Conservation (phyloP, 2,888 invertebrate genomes). For the Trachelus tabidus region DNA sequence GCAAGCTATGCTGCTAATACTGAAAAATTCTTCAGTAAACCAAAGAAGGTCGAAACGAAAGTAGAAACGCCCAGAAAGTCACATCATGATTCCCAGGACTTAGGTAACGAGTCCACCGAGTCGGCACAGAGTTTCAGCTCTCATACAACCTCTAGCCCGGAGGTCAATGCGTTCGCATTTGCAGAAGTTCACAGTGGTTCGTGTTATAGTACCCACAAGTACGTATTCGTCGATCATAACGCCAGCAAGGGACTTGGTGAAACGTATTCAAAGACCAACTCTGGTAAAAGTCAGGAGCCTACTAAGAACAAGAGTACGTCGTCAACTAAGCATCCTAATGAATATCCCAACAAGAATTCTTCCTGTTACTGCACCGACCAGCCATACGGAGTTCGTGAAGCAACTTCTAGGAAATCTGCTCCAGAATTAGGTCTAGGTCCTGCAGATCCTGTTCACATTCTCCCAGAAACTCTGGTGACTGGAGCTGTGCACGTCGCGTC, state of each 20-base stretch:
- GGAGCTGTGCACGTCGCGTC: slow-evolving; percentile 66
- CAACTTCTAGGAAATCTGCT: slow-evolving; percentile 12
- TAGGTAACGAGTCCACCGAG: slow-evolving; percentile 16
- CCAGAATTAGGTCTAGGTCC: slow-evolving; percentile 17
- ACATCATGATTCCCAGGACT: neutral
- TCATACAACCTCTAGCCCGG: slow-evolving; percentile 23
- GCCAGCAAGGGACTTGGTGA: slow-evolving; percentile 34
- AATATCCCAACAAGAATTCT: neutral
- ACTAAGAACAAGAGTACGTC: slow-evolving; percentile 3
- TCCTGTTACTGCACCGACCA: slow-evolving; percentile 2
- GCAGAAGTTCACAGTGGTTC: neutral
- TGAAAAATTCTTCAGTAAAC: neutral
- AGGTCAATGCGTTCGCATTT: neutral
- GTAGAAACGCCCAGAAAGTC: neutral
- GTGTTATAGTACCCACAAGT: slow-evolving; percentile 4
- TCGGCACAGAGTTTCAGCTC: slow-evolving; percentile 32
- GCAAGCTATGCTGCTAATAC: slow-evolving; percentile 12
- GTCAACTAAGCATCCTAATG: neutral
- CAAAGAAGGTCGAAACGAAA: neutral
- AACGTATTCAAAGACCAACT: slow-evolving; percentile 17
- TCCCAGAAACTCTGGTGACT: slow-evolving; percentile 63
- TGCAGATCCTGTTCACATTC: slow-evolving; percentile 49
- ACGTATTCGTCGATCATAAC: slow-evolving; percentile 29
- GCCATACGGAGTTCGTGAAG: slow-evolving; percentile 3
- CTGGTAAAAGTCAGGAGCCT: slow-evolving; percentile 11